phyloP scores from a whole-genome alignment of 1,140 invertebrate species.

The Hyposmocoma kahamanoa region DNA sequence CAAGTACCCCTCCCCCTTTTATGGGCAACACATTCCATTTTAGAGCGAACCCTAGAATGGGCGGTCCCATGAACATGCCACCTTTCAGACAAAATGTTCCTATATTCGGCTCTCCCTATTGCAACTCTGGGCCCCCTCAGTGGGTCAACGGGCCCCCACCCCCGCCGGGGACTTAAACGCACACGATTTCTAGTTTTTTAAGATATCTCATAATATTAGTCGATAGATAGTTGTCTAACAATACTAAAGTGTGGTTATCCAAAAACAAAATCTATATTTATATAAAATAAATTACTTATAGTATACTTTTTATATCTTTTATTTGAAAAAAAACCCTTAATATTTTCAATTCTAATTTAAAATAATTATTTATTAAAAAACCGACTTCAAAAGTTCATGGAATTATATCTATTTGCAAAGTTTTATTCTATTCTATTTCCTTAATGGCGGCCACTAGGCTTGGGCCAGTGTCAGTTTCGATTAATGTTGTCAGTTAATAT shows the following conservation, averaged over 20 bases:
- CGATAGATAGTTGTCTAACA: slow-evolving; percentile 37
- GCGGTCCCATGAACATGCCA: slow-evolving; percentile 21
- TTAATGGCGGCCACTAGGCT: no score
- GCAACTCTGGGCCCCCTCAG: slow-evolving; percentile 33
- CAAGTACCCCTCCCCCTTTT: slow-evolving; percentile 25
- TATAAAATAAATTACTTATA: slow-evolving; percentile 35
- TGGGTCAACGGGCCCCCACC: slow-evolving; percentile 48
- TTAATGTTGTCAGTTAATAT: no score
- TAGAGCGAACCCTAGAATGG: slow-evolving; percentile 29
- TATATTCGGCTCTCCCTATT: slow-evolving; percentile 43
- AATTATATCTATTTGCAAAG: no score
- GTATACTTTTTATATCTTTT: not conserved
- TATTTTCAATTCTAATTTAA: no score
- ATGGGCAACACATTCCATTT: slow-evolving; percentile 35
- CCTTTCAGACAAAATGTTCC: slow-evolving; percentile 37
- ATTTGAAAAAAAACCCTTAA: not conserved
- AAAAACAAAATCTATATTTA: slow-evolving; percentile 66
- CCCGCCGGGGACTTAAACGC: slow-evolving; percentile 52
- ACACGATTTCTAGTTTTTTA: slow-evolving; percentile 11
- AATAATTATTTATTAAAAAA: no score
- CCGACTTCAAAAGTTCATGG: no score
- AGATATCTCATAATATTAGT: slow-evolving; percentile 36
- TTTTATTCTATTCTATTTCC: no score
- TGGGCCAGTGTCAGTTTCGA: no score
- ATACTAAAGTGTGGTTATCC: slow-evolving; percentile 65